Evolutionary conservation across 2,113 vertebrate species (phyloP), one percentile per base, ranked within the genome.

Genomic region (Perognathus longimembris): DNA sequence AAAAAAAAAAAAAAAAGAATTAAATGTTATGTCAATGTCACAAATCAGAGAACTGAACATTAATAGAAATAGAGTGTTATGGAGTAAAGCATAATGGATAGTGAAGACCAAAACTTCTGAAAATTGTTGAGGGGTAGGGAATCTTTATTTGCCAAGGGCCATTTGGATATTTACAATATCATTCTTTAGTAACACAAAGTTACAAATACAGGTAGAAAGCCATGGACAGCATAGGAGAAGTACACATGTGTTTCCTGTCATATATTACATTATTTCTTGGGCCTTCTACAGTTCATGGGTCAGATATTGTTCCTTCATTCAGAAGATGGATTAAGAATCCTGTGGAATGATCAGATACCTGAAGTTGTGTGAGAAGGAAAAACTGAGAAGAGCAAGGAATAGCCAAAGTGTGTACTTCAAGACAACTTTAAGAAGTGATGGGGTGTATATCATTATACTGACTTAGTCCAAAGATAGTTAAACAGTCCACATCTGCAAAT

Each of bases 1-100:
- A n/a, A n/a, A n/a, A n/a, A n/a, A n/a, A n/a, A n/a, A n/a, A n/a
- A n/a, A n/a, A n/a, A n/a, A n/a, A n/a, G n/a, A 95, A 45, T 90
- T 90, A 85, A 24, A 7, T 85, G 75, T 95, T 95, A 89, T 42
- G 4, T 92, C n/a, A 82, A 17, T 73, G 45, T 85, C 89, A 85
- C 7, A 78, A 82, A 76, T 63, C 12, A 85, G 42, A 89, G 0
- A 75, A 86, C 91, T 92, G 71, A 18, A 71, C 95, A 71, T 61
- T 34, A 88, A 42, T 54, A 74, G 69, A 59, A 92, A 95, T 70
- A 79, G 17, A 34, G 0, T 1, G 93, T 93, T 80, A 77, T 95
- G 64, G 54, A 96, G 70, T 90, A 61, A 17, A 57, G 15, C 18
- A 10, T 75, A 85, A 21, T 80, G 7, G 38, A 93, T 84, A 77